phyloP scores from a whole-genome alignment of 2,797 vertebrate species.

The Antrozous pallidus region DNA sequence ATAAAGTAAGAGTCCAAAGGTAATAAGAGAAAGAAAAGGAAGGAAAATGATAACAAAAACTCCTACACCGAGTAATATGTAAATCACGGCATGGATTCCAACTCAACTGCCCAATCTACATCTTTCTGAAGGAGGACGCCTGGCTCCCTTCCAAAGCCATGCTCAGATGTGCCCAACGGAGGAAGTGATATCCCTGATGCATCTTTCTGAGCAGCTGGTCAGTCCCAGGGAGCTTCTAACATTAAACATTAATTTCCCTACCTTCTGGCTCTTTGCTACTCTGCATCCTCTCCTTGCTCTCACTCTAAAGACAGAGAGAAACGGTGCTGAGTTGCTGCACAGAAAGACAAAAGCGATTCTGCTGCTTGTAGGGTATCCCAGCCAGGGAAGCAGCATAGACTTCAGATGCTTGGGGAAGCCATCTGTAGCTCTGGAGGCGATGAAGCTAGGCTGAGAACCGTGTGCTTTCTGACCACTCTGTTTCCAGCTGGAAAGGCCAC shows the following conservation, averaged over 20 bases:
- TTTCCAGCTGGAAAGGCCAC: conserved; percentile 73
- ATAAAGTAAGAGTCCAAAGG: neutral
- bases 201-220: conserved; percentile 46
- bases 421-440: conserved; percentile 71
- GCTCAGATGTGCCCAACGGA: neutral
- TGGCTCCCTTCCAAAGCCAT: neutral
- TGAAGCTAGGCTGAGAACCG: conserved; percentile 21
- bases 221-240: conserved; percentile 27
- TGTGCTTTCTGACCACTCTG: conserved; percentile 45
- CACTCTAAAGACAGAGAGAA: conserved; percentile 27
- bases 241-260: conserved; percentile 48
- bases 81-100: neutral
- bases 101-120: neutral
- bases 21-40: neutral
- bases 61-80: neutral
- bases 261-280: conserved; percentile 41
- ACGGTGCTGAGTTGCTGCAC: neutral
- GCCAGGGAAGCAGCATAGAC: conserved; percentile 18
- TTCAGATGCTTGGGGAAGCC: conserved; percentile 67
- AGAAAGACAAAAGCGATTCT: conserved; percentile 42
- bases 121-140: neutral
- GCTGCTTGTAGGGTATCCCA: neutral
- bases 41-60: neutral
- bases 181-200: neutral
- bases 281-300: neutral